Base-by-base conservation (phyloP, 2,888 invertebrate species). In the Erpobdella octoculata region DNA sequence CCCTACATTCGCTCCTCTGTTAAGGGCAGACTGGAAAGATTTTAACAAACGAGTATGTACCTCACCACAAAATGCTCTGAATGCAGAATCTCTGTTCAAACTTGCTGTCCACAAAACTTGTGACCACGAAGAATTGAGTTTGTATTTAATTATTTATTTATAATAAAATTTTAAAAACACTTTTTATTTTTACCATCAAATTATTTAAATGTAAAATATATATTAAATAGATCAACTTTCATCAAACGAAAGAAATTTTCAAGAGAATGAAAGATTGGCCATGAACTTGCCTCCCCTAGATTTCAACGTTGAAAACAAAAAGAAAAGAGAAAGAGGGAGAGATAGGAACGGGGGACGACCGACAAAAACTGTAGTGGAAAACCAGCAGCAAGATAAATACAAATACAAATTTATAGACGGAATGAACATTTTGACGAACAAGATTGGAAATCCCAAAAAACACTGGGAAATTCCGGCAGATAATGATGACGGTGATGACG, bases 61-160 rank as follows among this genome's bases (percentile, higher is more conserved):
- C 15, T 67, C 41, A 12, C 25, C 18, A 18, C 36, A 65, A 9
- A 28, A 41, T 38, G 58, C 33, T 28, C 33, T 69, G 48, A 15
- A 46, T 28, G 41, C 41, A 28, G 67, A 67, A 12, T 41, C 31
- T 5, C 25, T 67, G 1, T 31, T 67, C n/a, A 41, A 67, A 18
- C 18, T 21, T 21, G 67, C 67, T 3, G 67, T 67, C 18, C 25
- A 21, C 28, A 31, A 37, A n/a, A 67, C 67, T 33, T 67, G 67
- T 33, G 5, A 18, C 46, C 46, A 41, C 46, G 12, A 41, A 12
- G 12, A 41, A 41, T 18, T 41, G 18, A 41, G 12, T 41, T 12
- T 41, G 18, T 41, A 12, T 12, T 41, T 41, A 41, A 41, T 12
- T 18, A 12, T 12, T 41, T 41, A 41, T 41, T 41, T 41, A 41